These are phyloP conservation scores for Sesamia inferens DNA, from an alignment of 2,888 invertebrate genomes.

Conservation along the genomic window DNA sequence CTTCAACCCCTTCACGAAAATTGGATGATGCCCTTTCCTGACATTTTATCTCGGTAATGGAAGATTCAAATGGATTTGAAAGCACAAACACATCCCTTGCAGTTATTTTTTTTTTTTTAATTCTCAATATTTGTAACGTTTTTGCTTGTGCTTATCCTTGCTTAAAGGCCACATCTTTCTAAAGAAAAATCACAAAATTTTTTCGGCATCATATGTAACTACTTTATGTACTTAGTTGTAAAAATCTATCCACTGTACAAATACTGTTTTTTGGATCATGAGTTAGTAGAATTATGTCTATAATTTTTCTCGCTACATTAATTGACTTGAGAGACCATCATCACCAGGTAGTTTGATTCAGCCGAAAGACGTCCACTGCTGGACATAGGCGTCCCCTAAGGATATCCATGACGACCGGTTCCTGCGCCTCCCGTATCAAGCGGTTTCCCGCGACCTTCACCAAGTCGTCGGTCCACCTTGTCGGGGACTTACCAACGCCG, in stretches of 20 bases:
- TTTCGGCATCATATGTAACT: neutral
- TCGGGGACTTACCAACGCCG: too few species aligned
- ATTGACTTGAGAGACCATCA: constrained; percentile 8
- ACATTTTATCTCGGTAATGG: neutral
- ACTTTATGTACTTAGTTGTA: too few species aligned
- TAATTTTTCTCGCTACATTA: constrained; percentile 16
- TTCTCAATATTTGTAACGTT: neutral
- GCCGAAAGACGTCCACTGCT: too few species aligned
- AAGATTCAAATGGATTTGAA: neutral
- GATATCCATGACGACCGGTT: too few species aligned
- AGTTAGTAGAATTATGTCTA: constrained; percentile 3
- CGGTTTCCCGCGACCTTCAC: too few species aligned
- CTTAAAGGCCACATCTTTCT: neutral
- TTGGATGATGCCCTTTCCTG: neutral
- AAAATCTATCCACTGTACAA: too few species aligned
- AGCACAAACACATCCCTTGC: too few species aligned
- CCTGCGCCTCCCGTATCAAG: too few species aligned
- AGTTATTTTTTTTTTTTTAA: neutral
- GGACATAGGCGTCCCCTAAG: too few species aligned
- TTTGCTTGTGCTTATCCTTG: neutral
- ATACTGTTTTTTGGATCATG: neutral
- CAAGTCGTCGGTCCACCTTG: too few species aligned
- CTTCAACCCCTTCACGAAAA: neutral
- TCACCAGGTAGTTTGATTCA: too few species aligned
- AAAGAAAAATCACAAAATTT: neutral